These are phyloP conservation scores for Tromatobia lineatoria DNA, from an alignment of 2,888 invertebrate species.

Conservation along the genomic window DNA sequence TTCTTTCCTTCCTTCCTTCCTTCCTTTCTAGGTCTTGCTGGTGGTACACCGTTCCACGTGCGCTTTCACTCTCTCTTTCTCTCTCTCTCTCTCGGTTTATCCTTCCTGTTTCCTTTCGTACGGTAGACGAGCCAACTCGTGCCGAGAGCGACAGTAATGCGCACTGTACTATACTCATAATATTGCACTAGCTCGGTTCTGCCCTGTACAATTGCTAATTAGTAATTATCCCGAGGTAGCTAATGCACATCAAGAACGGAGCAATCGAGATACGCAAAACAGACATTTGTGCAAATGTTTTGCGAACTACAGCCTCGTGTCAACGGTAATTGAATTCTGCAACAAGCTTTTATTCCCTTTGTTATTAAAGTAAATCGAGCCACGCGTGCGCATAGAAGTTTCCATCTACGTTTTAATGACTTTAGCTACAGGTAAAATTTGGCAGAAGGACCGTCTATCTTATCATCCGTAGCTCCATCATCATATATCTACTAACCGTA, in stretches of 20 bases:
- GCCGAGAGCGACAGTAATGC: not conserved
- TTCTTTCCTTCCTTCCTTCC: conserved; percentile 14
- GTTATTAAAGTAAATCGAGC: not conserved
- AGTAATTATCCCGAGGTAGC: not conserved
- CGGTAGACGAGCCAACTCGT: not conserved
- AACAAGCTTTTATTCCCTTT: not conserved
- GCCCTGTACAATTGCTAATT: not conserved
- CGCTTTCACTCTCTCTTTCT: too few relatives aligned
- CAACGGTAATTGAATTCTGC: not conserved
- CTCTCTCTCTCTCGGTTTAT: conserved; percentile 14
- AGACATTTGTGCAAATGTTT: not conserved
- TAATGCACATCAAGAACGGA: not conserved
- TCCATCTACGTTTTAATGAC: too few relatives aligned
- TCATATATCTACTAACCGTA: too few relatives aligned
- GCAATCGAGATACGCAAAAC: not conserved
- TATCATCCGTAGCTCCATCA: too few relatives aligned
- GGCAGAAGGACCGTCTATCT: too few relatives aligned
- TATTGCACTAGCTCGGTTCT: not conserved
- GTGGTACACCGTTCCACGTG: too few relatives aligned
- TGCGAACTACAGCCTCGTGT: not conserved
- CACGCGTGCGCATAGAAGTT: not conserved
- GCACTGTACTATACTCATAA: not conserved
- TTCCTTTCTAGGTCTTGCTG: not conserved
- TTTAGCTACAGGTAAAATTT: too few relatives aligned
- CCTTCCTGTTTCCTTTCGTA: conserved; percentile 24